phyloP scores from a whole-genome alignment of 2,113 vertebrate species.

The Phoxinus phoxinus region DNA sequence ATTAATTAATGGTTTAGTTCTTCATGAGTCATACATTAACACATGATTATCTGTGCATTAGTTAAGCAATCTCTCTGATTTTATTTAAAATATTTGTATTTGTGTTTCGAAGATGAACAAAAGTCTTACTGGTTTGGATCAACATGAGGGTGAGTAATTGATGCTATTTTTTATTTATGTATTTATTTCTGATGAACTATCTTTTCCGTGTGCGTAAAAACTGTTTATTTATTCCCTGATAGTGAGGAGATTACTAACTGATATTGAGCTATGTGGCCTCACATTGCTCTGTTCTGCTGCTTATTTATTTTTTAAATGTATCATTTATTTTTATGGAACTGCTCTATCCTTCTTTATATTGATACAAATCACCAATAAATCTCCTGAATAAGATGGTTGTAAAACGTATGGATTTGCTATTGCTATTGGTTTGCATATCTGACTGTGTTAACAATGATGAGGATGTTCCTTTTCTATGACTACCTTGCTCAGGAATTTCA shows the following conservation, averaged over 20 bases:
- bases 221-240: not conserved
- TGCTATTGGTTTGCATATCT: not conserved
- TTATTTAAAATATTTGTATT: too few species aligned
- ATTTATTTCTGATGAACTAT: too few species aligned
- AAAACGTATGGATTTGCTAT: not conserved
- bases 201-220: too few species aligned
- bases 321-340: not conserved
- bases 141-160: too few species aligned
- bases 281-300: not conserved
- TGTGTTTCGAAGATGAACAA: too few species aligned
- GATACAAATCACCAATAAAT: not conserved
- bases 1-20: too few species aligned
- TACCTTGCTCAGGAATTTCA: conserved; percentile 50
- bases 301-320: not conserved
- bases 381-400: not conserved
- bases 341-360: not conserved
- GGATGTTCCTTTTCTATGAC: not conserved
- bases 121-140: too few species aligned
- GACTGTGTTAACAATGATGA: conserved; percentile 6
- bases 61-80: too few species aligned
- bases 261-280: not conserved
- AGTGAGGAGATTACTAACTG: not conserved
- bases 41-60: too few species aligned
- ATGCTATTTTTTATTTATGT: too few species aligned
- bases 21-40: too few species aligned